Evolutionary conservation across 2,113 vertebrate species (phyloP).

Genomic region (Crocuta crocuta): DNA sequence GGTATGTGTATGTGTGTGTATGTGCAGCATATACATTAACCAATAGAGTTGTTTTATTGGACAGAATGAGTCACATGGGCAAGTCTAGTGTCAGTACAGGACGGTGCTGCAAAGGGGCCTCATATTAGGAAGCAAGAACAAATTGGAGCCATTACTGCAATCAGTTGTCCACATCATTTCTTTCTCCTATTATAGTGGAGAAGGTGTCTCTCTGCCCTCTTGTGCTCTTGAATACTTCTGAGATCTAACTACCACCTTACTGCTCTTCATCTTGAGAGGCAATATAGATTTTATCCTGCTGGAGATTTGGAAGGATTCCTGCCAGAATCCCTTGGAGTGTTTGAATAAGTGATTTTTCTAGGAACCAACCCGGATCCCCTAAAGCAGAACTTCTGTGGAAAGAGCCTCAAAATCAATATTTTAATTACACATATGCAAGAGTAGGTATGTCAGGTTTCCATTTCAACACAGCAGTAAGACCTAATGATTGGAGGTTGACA

Average conservation of each 20-base stretch:
- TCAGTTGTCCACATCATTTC: not conserved
- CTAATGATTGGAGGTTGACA: not conserved
- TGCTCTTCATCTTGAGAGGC: not conserved
- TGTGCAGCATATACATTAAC: not conserved
- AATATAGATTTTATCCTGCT: not conserved
- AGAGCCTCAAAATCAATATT: not conserved
- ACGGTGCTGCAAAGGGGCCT: not conserved
- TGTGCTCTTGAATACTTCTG: not conserved
- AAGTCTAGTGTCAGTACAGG: not conserved
- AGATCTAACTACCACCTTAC: not conserved
- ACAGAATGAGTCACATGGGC: not conserved
- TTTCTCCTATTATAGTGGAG: not conserved
- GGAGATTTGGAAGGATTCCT: not conserved
- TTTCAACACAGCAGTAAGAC: not conserved
- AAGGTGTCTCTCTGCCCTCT: not conserved
- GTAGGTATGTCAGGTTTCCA: not conserved
- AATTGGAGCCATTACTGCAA: not conserved
- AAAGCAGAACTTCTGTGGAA: slow-evolving; percentile 5
- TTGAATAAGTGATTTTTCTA: slow-evolving; percentile 2
- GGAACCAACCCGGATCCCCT: not conserved
- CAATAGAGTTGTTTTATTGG: not conserved
- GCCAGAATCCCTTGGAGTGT: not conserved
- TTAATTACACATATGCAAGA: not conserved
- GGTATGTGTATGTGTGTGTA: not conserved
- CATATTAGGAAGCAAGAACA: not conserved